phyloP scores from a whole-genome alignment of 2,797 vertebrate genomes.

The Cynodonichthys magdalenae region DNA sequence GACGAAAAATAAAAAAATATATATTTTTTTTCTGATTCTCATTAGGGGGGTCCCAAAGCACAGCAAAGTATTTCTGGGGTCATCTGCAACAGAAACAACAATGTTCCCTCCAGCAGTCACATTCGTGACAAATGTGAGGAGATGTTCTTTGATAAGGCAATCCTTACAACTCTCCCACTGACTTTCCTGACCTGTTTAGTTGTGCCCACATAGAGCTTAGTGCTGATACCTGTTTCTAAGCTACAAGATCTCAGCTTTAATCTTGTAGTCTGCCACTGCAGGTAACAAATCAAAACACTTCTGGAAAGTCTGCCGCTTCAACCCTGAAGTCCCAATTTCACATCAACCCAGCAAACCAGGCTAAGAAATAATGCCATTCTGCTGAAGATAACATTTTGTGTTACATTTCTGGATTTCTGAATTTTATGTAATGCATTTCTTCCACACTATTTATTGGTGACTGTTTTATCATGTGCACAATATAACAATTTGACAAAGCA shows the following conservation, averaged over 20 bases:
- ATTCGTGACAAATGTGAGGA: constrained; percentile 5
- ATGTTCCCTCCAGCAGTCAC: constrained; percentile 2
- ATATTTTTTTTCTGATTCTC: not conserved
- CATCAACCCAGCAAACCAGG: constrained; percentile 4
- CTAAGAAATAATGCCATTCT: not conserved
- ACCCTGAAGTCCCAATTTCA: not conserved
- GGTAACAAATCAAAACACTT: constrained; percentile 22
- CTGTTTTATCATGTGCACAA: too few species aligned
- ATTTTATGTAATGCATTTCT: too few species aligned
- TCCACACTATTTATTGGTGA: too few species aligned
- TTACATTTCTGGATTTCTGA: not conserved
- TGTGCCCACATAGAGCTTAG: constrained; percentile 16
- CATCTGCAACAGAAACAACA: constrained; percentile 7
- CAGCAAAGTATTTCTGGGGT: not conserved
- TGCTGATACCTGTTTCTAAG: constrained; percentile 27
- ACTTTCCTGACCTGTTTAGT: constrained; percentile 13
- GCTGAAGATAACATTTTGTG: not conserved
- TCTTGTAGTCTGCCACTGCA: constrained; percentile 19
- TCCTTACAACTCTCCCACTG: not conserved
- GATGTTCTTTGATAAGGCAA: constrained; percentile 16
- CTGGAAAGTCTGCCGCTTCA: constrained; percentile 15
- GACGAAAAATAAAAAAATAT: not conserved
- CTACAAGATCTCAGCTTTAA: constrained; percentile 25
- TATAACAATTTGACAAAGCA: too few species aligned
- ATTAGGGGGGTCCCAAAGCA: not conserved